phyloP scores from a whole-genome alignment of 2,113 vertebrate species.

The Thinocorus orbignyianus region DNA sequence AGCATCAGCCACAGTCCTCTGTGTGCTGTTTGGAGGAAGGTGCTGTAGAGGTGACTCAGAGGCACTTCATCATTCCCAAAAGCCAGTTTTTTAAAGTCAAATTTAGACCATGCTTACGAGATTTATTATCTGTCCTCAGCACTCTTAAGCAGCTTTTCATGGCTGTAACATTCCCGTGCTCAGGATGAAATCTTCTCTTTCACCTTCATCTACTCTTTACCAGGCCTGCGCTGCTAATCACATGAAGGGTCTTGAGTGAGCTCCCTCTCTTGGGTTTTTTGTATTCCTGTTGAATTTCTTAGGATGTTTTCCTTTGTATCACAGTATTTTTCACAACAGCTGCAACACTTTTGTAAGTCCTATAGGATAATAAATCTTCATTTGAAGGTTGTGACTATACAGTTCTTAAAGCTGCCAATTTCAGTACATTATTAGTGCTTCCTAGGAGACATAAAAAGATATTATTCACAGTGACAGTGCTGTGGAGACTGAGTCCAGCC shows the following conservation, averaged over 20 bases:
- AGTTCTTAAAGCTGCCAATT: neutral
- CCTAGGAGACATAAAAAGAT: neutral
- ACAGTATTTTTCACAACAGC: neutral
- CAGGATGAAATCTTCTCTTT: neutral
- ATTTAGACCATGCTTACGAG: neutral
- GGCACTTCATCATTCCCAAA: neutral
- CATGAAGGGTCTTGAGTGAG: neutral
- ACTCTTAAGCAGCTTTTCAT: neutral
- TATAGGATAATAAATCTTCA: neutral
- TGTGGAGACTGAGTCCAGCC: neutral
- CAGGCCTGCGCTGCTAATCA: neutral
- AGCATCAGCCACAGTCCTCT: neutral
- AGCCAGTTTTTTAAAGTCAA: neutral
- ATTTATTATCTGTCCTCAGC: neutral
- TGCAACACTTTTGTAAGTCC: neutral
- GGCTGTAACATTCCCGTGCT: neutral
- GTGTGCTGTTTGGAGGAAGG: neutral
- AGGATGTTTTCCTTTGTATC: neutral
- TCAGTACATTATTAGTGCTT: neutral
- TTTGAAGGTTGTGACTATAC: neutral
- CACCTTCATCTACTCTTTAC: neutral
- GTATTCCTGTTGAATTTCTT: neutral
- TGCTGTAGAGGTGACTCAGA: neutral
- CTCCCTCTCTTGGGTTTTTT: neutral
- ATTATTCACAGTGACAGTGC: neutral